These are phyloP conservation scores for Pristionchus pacificus DNA, from an alignment of 1,140 invertebrate genomes.

Conservation along the genomic window DNA sequence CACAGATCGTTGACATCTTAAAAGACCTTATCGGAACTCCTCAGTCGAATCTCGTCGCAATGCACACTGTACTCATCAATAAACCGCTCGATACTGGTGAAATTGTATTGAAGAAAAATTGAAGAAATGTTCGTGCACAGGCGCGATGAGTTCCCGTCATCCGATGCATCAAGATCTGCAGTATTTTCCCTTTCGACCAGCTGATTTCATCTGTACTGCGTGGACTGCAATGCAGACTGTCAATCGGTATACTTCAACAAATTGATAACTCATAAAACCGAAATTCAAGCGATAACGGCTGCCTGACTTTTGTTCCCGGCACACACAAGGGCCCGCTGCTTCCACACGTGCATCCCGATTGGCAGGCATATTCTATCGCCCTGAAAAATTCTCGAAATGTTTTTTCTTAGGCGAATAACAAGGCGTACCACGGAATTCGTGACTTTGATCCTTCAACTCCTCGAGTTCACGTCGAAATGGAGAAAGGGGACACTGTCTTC, in stretches of 20 bases:
- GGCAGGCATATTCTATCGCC: no score
- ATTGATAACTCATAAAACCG: no score
- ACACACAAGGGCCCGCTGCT: conserved; percentile 69
- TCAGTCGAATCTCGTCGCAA: no score
- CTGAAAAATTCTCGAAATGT: no score
- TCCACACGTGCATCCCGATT: conserved; percentile 71
- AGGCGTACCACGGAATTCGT: conserved; percentile 76
- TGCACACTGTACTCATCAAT: conserved; percentile 85
- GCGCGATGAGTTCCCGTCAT: conserved; percentile 76
- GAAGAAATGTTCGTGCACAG: no score
- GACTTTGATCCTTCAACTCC: conserved; percentile 62
- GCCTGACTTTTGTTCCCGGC: conserved; percentile 76
- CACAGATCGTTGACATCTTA: no score
- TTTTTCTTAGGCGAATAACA: conserved; percentile 71
- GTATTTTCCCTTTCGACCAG: conserved; percentile 78
- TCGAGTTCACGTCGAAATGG: conserved; percentile 70
- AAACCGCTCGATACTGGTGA: conserved; percentile 78
- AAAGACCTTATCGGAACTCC: no score
- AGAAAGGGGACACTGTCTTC: conserved; percentile 81
- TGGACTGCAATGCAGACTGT: conserved; percentile 83
- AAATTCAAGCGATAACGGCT: conserved; percentile 83
- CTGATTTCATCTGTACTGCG: conserved; percentile 69
- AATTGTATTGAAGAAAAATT: no score
- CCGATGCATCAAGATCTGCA: no score
- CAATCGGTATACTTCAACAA: no score